Evolutionary conservation across 2,888 invertebrate genomes (phyloP).

Genomic region (Stenchaetothrips biformis): DNA sequence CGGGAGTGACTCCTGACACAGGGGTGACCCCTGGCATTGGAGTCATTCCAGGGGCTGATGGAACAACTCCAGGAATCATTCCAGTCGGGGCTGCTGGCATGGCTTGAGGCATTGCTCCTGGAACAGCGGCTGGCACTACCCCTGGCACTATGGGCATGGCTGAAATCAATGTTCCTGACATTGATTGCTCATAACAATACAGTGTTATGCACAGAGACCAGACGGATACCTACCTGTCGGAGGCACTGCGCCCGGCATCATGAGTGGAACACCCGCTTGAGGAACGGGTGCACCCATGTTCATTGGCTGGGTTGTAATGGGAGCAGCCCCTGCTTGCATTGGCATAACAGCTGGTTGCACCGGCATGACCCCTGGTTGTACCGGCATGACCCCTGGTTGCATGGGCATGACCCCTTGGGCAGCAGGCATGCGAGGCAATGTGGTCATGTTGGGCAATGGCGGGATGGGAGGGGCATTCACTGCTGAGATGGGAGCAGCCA

Average conservation of each 20-base stretch:
- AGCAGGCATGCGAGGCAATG: conserved; percentile 38
- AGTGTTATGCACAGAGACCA: too few species aligned
- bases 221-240: too few species aligned
- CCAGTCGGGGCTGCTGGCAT: neutral
- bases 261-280: neutral
- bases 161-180: too few species aligned
- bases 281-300: neutral
- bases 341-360: too few species aligned
- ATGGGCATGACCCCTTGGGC: too few species aligned
- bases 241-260: neutral
- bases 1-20: neutral
- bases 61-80: neutral
- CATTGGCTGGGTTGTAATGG: neutral
- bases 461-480: conserved; percentile 47
- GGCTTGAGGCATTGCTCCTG: neutral
- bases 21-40: conserved; percentile 30
- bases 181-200: too few species aligned
- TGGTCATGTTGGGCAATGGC: conserved; percentile 44
- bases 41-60: conserved; percentile 32
- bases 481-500: conserved; percentile 39
- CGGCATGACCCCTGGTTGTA: too few species aligned
- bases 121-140: neutral
- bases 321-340: neutral
- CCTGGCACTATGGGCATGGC: neutral
- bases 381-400: neutral